phyloP scores from a whole-genome alignment of 2,797 vertebrate genomes.

The Halcyon badia region DNA sequence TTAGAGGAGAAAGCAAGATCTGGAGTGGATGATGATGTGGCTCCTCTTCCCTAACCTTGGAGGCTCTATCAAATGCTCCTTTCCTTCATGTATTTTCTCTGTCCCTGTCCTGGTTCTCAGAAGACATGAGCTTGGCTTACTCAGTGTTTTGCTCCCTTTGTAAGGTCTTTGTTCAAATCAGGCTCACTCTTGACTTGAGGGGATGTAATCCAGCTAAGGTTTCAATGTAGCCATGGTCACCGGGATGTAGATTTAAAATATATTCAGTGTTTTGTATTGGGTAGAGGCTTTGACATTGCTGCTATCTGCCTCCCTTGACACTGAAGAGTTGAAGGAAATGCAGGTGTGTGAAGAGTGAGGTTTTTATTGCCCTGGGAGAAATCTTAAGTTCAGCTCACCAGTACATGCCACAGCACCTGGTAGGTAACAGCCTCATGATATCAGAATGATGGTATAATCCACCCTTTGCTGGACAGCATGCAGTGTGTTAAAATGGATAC shows the following conservation, averaged over 20 bases:
- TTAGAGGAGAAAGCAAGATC: background rate
- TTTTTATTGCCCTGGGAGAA: background rate
- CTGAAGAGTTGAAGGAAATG: background rate
- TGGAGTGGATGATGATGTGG: background rate
- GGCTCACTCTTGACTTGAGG: fast-evolving
- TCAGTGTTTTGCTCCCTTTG: background rate
- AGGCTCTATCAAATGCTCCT: background rate
- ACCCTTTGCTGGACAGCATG: fast-evolving
- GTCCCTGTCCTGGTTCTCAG: background rate
- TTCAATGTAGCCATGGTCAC: background rate
- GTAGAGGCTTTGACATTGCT: background rate
- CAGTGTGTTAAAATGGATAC: fast-evolving
- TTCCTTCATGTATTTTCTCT: background rate
- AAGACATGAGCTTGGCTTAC: background rate
- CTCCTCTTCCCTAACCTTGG: background rate
- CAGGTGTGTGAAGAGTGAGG: background rate
- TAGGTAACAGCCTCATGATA: background rate
- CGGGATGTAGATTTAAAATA: background rate
- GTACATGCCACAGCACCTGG: too few species aligned
- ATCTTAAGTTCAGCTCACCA: background rate
- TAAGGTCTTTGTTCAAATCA: background rate
- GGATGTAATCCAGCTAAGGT: background rate
- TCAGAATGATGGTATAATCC: fast-evolving
- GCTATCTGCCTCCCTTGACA: background rate
- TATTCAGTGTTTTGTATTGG: background rate